phyloP scores from a whole-genome alignment of 2,888 invertebrate species.

The Teleogryllus oceanicus region DNA sequence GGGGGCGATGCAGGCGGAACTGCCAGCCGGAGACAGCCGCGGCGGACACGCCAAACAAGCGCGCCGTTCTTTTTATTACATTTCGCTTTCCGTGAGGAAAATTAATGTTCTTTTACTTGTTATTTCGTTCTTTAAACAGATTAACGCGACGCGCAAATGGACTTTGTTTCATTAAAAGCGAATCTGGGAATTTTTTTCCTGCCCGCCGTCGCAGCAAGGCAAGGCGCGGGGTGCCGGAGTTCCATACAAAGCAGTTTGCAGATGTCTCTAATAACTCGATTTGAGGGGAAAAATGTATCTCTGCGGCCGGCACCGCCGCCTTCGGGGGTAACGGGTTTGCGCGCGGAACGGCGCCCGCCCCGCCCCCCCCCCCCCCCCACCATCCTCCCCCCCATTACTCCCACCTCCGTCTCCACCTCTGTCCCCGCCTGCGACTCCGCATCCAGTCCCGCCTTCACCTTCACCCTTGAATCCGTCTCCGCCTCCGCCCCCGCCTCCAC shows the following conservation, averaged over 20 bases:
- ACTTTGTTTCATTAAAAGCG: conserved; percentile 36
- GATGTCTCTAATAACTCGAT: conserved; percentile 26
- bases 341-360: not conserved
- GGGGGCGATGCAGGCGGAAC: not conserved
- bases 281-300: conserved; percentile 23
- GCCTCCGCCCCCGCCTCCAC: too few species aligned
- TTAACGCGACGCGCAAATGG: conserved; percentile 27
- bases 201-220: conserved; percentile 23
- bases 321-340: not conserved
- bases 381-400: not conserved
- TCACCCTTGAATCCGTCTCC: too few species aligned
- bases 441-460: not conserved
- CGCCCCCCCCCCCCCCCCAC: too few species aligned
- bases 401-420: not conserved
- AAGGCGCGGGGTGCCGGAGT: conserved; percentile 23
- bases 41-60: conserved; percentile 19
- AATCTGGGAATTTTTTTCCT: conserved; percentile 28
- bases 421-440: too few species aligned
- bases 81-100: conserved; percentile 34
- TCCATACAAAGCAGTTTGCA: conserved; percentile 29
- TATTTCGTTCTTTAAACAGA: conserved; percentile 30
- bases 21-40: not conserved
- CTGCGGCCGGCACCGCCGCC: not conserved
- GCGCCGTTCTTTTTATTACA: conserved; percentile 31
- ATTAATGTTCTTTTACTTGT: conserved; percentile 35